Base-by-base conservation (phyloP, 2,113 vertebrate genomes). In the Paramisgurnus dabryanus region DNA sequence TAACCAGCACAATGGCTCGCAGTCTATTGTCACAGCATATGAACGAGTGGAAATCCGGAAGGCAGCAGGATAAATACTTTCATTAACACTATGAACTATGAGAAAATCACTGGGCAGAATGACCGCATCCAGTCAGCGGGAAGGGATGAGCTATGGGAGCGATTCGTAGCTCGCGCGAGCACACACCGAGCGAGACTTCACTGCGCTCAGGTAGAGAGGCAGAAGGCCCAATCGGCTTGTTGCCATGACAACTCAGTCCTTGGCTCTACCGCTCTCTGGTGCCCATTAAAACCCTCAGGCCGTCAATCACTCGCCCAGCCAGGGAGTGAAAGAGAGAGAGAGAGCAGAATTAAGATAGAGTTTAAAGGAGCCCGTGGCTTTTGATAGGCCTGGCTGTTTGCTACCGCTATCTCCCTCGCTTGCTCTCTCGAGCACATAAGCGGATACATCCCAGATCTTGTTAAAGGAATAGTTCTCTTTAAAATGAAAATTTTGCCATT, bases 201-300 rank as follows among this genome's bases (percentile, higher is more conserved):
- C 88, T 88, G 88, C 85, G 88, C 90, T 90, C 91, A 92, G 91
- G 91, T 92, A 90, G 89, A 90, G 89, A 91, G 85, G 89, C 85
- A 89, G 70, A 91, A 89, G 91, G 90, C 91, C 92, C 90, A 87
- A 88, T 92, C 89, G 92, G 88, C 91, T 91, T 91, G 92, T 93
- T 93, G 91, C 91, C 91, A 93, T 93, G 92, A 92, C 92, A 92
- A 93, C 92, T 84, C 90, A 90, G 92, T 91, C 92, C 91, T 92
- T 89, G 90, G 91, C 87, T 92, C 88, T 92, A 90, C 90, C 88
- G 91, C 92, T 93, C 93, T 92, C 90, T 87, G 91, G 91, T 88
- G 91, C 91, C 92, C 91, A 93, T 93, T 94, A 93, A 92, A 94
- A 93, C 92, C 91, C 91, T 92, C 91, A 89, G 93, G 91, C 92